Evolutionary conservation across 2,797 vertebrate species (phyloP).

Genomic region (Hylomyscus alleni): DNA sequence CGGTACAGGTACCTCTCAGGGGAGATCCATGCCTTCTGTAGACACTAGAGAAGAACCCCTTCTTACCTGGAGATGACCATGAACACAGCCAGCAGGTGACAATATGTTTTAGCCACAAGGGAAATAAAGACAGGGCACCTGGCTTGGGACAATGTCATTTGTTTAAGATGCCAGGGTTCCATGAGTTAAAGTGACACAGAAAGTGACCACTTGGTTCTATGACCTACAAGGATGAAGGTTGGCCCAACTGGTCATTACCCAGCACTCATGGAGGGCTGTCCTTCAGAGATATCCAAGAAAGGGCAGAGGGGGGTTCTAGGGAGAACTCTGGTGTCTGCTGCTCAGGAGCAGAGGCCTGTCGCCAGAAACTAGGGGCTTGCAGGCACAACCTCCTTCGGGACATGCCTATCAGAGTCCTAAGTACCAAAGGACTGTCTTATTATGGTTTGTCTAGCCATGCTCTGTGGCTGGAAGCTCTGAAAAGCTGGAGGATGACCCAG

Average conservation of each 20-base stretch:
- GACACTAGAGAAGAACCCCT: not conserved
- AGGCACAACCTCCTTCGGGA: not conserved
- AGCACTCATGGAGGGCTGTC: too few relatives aligned
- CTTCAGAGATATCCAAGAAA: not conserved
- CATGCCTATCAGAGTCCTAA: fast-evolving
- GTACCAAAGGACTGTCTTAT: too few relatives aligned
- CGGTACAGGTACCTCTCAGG: not conserved
- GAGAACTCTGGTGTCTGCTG: not conserved
- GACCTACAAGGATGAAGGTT: not conserved
- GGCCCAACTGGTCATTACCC: not conserved
- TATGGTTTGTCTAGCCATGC: too few relatives aligned
- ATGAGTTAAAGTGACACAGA: not conserved
- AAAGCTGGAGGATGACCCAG: not conserved
- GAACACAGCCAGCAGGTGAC: too few relatives aligned
- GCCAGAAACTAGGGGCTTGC: fast-evolving
- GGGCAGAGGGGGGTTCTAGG: not conserved
- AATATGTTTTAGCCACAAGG: not conserved
- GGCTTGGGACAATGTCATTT: not conserved
- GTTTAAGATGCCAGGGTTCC: not conserved
- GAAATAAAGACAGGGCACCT: too few relatives aligned
- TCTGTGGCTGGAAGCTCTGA: too few relatives aligned
- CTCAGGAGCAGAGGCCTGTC: not conserved
- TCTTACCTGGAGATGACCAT: not conserved
- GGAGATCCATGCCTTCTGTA: not conserved
- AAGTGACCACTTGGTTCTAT: not conserved